Conservation (phyloP, 2,113 vertebrate genomes). For the Engraulis encrasicolus region DNA sequence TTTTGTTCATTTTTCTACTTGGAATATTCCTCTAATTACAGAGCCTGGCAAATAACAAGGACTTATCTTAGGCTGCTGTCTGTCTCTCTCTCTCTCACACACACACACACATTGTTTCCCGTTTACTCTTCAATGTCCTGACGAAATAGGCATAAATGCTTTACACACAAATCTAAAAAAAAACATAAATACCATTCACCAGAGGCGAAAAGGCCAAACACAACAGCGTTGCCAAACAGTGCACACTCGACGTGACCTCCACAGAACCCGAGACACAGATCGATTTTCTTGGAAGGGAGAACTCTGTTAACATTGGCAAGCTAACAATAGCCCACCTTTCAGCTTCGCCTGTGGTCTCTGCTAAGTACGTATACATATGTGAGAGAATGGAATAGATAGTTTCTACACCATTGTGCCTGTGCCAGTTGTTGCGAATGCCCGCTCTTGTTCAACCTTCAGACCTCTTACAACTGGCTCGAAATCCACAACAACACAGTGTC, state of each 20-base stretch:
- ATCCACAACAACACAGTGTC: neutral
- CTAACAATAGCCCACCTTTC: neutral
- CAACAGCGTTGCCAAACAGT: neutral
- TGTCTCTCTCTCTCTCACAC: no score
- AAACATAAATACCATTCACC: slow-evolving; percentile 44
- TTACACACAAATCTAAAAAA: no score
- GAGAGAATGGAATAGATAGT: neutral
- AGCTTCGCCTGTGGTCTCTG: neutral
- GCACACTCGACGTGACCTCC: neutral
- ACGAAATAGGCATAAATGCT: no score
- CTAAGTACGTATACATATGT: slow-evolving; percentile 1
- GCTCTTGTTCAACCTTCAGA: neutral
- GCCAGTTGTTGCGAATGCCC: neutral
- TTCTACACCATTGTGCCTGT: neutral
- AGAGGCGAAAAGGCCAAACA: slow-evolving; percentile 40
- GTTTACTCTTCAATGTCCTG: no score
- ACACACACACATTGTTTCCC: no score
- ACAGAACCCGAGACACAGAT: neutral
- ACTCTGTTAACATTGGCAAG: neutral
- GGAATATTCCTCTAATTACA: no score
- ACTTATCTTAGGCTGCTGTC: no score
- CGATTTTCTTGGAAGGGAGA: neutral
- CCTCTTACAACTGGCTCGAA: neutral
- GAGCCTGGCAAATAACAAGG: no score
- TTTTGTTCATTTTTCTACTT: no score